A percentile compares a stretch with the other conserved stretches of the same genome.
These are phyloP conservation scores for Passer montanus DNA, from an alignment of 2,113 vertebrate species.

Conservation along the genomic window DNA sequence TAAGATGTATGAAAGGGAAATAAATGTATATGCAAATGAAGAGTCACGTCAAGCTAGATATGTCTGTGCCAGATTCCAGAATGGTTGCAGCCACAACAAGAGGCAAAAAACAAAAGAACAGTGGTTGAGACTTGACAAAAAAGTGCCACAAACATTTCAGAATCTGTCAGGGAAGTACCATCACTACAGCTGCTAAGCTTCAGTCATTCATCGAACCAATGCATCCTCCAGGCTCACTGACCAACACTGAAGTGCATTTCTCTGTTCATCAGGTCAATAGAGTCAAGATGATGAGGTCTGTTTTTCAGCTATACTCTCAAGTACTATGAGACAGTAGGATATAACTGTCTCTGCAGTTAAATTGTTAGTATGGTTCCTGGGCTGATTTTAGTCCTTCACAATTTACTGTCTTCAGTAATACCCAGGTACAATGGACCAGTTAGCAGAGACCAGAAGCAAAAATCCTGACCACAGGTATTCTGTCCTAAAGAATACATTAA, in stretches of 20 bases:
- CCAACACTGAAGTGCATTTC: not conserved
- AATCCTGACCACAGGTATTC: not conserved
- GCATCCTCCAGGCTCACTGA: not conserved
- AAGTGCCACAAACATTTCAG: not conserved
- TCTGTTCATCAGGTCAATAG: not conserved
- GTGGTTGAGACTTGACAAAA: not conserved
- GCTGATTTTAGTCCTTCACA: not conserved
- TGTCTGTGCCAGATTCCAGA: not conserved
- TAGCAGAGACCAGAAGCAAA: not conserved
- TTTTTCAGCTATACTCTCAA: not conserved
- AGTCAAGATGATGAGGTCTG: not conserved
- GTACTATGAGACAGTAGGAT: not conserved
- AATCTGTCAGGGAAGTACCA: not conserved
- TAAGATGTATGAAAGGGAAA: not conserved
- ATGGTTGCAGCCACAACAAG: not conserved
- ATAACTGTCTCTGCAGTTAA: not conserved
- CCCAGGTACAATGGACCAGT: not conserved
- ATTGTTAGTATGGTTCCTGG: not conserved
- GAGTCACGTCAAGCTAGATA: not conserved
- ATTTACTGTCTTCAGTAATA: not conserved
- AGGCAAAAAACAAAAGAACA: not conserved
- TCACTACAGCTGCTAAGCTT: not conserved
- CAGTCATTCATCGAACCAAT: accelerated
- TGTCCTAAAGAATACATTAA: not conserved
- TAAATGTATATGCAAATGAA: not conserved